Evolutionary conservation across 2,113 vertebrate species (phyloP), one percentile per base, ranked within the genome.

Genomic region (Xenopus tropicalis): DNA sequence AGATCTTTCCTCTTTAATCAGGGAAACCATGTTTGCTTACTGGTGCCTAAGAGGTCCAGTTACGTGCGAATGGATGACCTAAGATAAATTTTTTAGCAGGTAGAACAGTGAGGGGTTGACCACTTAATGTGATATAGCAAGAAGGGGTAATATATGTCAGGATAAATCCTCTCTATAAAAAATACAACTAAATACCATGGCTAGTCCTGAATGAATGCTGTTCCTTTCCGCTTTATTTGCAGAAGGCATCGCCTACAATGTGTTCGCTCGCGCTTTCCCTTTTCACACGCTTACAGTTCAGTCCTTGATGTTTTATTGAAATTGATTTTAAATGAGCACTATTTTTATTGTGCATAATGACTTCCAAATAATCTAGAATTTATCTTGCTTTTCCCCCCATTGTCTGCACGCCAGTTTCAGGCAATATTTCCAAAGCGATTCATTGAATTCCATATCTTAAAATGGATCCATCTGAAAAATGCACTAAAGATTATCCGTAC

Each of bases 401-500:
- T 76, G 73, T 76, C 66, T 69, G 66, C 66, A 20, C 24, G 37
- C 58, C 56, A 67, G 66, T 69, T 69, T 63, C 25, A 76, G 73
- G 69, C 73, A 69, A 76, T 76, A 76, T 76, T 76, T 69, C 63
- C 46, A n/a, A 67, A 69, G 73, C 12, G 73, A 69, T 69, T 76
- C 59, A 69, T 63, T 76, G 73, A 76, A 76, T 76, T 75, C 66
- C 73, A 25, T 69, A 69, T 69, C 73, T 63, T 76, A 76, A 76
- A 76, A 76, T 76, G 73, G 73, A 69, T 63, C 73, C 59, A 58
- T 69, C 73, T 76, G 52, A 76, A 37, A n/a, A 76, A 76, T 76
- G 66, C 73, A 69, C 57, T 76, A 62, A 76, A 76, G 73, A 76
- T 63, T 76, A 76, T 69, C 66, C 51, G 66, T 76, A 62, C 66